Conservation (phyloP, 1,140 invertebrate species). For the Drosophila eugracilis region DNA sequence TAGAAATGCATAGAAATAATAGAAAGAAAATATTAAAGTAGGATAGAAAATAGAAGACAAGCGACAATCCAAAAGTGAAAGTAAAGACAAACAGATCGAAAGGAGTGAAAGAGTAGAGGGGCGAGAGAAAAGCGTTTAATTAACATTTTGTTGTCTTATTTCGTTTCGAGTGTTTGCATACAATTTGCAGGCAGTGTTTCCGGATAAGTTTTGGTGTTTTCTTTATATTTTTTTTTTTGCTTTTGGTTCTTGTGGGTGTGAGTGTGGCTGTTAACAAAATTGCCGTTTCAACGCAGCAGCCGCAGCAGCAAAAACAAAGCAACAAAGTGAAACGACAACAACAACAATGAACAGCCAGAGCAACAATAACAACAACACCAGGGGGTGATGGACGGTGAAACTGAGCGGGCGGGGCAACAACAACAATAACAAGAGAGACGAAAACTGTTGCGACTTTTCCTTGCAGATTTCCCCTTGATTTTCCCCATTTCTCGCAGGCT, state of each 20-base stretch:
- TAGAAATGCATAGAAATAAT: background rate
- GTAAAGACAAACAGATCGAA: conserved; percentile 1
- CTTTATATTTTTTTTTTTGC: conserved; percentile 11
- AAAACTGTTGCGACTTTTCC: conserved; percentile 68
- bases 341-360: conserved; percentile 46
- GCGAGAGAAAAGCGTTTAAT: conserved; percentile 33
- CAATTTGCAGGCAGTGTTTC: conserved; percentile 73
- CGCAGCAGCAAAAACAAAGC: conserved; percentile 50
- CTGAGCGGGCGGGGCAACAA: conserved; percentile 8
- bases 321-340: conserved; percentile 63
- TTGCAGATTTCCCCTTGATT: conserved; percentile 46
- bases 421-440: conserved; percentile 38
- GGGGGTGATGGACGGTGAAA: background rate
- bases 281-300: conserved; percentile 50
- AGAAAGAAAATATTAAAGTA: background rate
- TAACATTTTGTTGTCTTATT: conserved; percentile 58
- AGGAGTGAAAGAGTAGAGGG: conserved; percentile 10
- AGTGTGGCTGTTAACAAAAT: conserved; percentile 56
- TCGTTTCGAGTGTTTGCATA: conserved; percentile 53
- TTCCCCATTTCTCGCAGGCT: conserved; percentile 14
- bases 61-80: background rate
- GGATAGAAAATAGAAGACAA: background rate
- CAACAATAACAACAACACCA: conserved; percentile 46
- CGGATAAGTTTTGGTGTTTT: conserved; percentile 20
- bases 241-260: conserved; percentile 14